Evolutionary conservation across 2,113 vertebrate genomes (phyloP).

Genomic region (Cariama cristata): DNA sequence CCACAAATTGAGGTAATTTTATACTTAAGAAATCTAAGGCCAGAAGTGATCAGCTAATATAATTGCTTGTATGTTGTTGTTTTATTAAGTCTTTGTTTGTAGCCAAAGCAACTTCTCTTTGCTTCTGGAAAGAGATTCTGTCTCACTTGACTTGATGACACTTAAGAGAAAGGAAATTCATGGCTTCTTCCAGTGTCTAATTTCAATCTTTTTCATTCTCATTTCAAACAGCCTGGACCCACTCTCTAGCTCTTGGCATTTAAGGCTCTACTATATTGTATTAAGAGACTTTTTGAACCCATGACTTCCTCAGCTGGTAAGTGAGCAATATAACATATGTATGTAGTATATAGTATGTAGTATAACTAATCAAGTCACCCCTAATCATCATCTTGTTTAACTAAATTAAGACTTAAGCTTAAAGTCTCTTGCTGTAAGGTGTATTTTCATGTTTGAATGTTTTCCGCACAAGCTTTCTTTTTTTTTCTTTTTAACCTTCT

Average conservation of each 20-base stretch:
- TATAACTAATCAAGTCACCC: background rate
- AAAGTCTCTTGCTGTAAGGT: background rate
- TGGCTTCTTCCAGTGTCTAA: background rate
- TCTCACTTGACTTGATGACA: background rate
- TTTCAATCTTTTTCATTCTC: background rate
- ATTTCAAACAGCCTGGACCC: background rate
- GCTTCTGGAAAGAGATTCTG: background rate
- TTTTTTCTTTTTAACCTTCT: background rate
- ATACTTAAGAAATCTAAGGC: background rate
- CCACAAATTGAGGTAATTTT: background rate
- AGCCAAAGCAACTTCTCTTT: background rate
- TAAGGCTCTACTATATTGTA: background rate
- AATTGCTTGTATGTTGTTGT: background rate
- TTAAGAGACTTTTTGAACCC: background rate
- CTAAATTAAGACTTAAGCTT: background rate
- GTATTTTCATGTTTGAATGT: background rate
- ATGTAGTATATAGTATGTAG: background rate
- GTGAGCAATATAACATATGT: background rate
- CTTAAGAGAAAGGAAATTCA: background rate
- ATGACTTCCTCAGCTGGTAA: background rate
- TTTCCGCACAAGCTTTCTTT: background rate
- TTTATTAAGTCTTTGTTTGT: background rate
- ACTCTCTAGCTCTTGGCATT: background rate
- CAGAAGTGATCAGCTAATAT: background rate
- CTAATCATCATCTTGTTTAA: background rate